A percentile compares a stretch with the other conserved stretches of the same genome.
Conservation (phyloP, 1,140 invertebrate species). For the Sarcophaga bullata region DNA sequence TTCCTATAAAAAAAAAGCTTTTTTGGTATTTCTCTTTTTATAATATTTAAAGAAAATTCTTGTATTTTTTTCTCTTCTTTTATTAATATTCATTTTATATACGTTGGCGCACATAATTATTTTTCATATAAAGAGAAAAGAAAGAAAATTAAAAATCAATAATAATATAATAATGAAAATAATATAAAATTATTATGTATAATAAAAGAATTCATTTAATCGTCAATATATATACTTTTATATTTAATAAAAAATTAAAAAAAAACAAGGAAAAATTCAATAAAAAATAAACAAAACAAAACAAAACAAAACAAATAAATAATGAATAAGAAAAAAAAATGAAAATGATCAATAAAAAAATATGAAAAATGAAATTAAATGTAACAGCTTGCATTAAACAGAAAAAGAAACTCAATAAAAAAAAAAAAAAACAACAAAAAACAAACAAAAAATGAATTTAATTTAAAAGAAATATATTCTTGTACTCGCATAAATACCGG, state of each 20-base stretch:
- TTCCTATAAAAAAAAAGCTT: too few relatives aligned
- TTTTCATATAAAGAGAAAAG: background rate
- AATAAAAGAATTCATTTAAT: background rate
- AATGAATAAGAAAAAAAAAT: background rate
- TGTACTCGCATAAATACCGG: too few relatives aligned
- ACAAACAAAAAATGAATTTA: too few relatives aligned
- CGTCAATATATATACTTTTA: constrained; percentile 23
- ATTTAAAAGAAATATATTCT: too few relatives aligned
- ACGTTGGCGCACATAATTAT: constrained; percentile 22
- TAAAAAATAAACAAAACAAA: constrained; percentile 2
- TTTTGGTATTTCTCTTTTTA: too few relatives aligned
- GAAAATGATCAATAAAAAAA: background rate
- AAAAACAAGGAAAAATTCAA: background rate
- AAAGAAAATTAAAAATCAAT: background rate
- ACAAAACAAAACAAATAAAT: background rate
- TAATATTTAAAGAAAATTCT: background rate
- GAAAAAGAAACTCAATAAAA: constrained; percentile 5
- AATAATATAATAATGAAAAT: background rate
- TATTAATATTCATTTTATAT: background rate
- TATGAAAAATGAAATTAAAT: background rate
- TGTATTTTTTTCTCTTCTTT: background rate
- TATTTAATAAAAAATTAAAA: background rate
- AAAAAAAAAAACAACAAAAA: background rate
- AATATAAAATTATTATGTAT: background rate
- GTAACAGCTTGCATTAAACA: constrained; percentile 17